Base-by-base conservation (phyloP, 2,888 invertebrate species). In the Dinocampus coccinellae region DNA sequence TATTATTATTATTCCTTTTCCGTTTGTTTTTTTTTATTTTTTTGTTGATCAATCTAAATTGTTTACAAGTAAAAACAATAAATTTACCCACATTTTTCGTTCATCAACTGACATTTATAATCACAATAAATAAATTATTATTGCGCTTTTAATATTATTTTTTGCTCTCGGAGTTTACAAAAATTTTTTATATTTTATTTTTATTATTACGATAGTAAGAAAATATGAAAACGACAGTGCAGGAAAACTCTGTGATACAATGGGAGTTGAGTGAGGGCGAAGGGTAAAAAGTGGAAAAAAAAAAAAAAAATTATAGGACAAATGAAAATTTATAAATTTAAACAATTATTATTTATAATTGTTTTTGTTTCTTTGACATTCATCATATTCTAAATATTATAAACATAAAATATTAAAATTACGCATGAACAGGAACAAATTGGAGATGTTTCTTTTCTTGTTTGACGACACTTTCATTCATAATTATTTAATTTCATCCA, bases 141-240 rank as follows among this genome's bases (percentile, higher is more conserved):
- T n/a, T n/a, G n/a, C n/a, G n/a, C n/a, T n/a, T n/a, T n/a, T n/a
- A n/a, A 4, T 29, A 29, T 7, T 29, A 29, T 4, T 4, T 29
- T 4, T 29, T 29, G 3, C 29, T 4, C 3, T 29, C 3, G 29
- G 3, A 7, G 3, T 47, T 47, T 47, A 47, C 47, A 47, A 47
- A 47, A 47, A 47, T 84, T 83, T 83, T 83, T 83, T 85, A 85
- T 84, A 85, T 84, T 81, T 79, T 81, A 79, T 81, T 78, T 77
- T 75, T 81, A 78, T 83, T 79, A 79, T 83, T 85, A 87, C 82
- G 84, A 87, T 87, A 87, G 86, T 87, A 87, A 87, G 87, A 87
- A 87, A 87, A 86, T 87, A 87, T 82, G 86, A 58, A 58, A 87
- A 87, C 81, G 83, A 85, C 85, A n/a, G n/a, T n/a, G n/a, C n/a